These are phyloP conservation scores for Zoanthus solanderi DNA, from an alignment of 92 coral and sea anemone genomes.

Conservation along the genomic window DNA sequence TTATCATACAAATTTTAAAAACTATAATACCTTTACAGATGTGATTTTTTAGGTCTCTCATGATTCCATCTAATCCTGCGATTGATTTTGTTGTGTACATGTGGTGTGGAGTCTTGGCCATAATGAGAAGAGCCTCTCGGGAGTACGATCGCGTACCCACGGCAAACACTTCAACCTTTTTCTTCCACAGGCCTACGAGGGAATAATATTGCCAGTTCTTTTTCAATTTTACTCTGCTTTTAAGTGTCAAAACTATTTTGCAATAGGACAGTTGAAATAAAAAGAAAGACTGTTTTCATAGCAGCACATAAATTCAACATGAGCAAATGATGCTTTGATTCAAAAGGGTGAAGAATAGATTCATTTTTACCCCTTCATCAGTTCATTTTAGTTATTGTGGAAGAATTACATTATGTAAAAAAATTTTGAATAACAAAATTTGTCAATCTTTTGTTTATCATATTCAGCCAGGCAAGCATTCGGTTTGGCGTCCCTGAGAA, in stretches of 20 bases:
- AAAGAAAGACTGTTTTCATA: no score
- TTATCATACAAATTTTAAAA: no score
- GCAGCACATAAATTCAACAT: no score
- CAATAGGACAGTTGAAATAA: background rate
- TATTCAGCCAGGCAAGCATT: no score
- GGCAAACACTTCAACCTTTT: constrained; percentile 70
- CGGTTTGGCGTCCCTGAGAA: no score
- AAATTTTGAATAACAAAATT: no score
- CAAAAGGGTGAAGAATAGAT: no score
- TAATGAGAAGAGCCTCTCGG: constrained; percentile 63
- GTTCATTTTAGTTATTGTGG: no score
- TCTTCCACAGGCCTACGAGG: constrained; percentile 54
- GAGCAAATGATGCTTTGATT: no score
- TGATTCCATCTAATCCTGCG: constrained; percentile 48
- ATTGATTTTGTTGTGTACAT: constrained; percentile 52
- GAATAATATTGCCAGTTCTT: background rate
- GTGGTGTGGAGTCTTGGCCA: constrained; percentile 80
- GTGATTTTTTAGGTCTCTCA: constrained; percentile 62
- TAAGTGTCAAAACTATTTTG: background rate
- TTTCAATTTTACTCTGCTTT: background rate
- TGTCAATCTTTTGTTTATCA: no score
- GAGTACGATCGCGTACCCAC: constrained; percentile 59
- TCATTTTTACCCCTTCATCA: no score
- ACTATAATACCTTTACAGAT: constrained; percentile 68
- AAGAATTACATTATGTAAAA: no score